A percentile compares a stretch with the other conserved stretches of the same genome.
phyloP scores from a whole-genome alignment of 2,113 vertebrate genomes.

The Podarcis muralis region DNA sequence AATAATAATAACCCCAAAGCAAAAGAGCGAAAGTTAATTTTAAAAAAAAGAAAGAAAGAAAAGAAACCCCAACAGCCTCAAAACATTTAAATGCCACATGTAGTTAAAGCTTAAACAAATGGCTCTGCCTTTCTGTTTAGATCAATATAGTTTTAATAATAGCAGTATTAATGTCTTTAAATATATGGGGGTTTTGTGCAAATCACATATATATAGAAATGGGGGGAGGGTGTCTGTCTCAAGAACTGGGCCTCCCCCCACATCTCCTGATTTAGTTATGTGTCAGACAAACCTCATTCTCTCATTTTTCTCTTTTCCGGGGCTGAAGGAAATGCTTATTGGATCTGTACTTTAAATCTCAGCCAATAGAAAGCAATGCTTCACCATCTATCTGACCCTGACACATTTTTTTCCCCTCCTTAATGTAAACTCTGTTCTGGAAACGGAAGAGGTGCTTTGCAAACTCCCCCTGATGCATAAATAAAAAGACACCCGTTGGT shows the following conservation, averaged over 20 bases:
- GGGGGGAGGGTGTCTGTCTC: conserved; percentile 22
- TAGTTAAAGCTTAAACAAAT: conserved; percentile 54
- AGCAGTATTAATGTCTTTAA: conserved; percentile 57
- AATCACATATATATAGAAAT: conserved; percentile 33
- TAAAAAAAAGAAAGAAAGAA: not conserved
- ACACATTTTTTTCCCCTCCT: conserved; percentile 30
- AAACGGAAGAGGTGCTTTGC: conserved; percentile 27
- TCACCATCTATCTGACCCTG: conserved; percentile 40
- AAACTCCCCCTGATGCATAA: not conserved
- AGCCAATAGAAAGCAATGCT: conserved; percentile 41
- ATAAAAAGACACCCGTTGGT: conserved; percentile 55
- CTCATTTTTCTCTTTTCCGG: conserved; percentile 63
- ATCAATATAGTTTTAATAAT: conserved; percentile 62
- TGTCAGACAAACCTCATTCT: conserved; percentile 59
- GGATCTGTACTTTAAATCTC: conserved; percentile 56
- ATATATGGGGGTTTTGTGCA: conserved; percentile 50
- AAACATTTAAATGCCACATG: conserved; percentile 31
- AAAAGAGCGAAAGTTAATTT: conserved; percentile 16
- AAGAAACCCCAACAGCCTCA: not conserved
- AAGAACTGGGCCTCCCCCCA: conserved; percentile 55
- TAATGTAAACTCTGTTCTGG: conserved; percentile 42
- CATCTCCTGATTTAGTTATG: conserved; percentile 60
- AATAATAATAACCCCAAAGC: conserved; percentile 2
- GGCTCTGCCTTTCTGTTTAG: conserved; percentile 43
- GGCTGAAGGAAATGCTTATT: conserved; percentile 49